Base-by-base conservation (phyloP, 2,797 vertebrate genomes). In the Siniperca scherzeri region DNA sequence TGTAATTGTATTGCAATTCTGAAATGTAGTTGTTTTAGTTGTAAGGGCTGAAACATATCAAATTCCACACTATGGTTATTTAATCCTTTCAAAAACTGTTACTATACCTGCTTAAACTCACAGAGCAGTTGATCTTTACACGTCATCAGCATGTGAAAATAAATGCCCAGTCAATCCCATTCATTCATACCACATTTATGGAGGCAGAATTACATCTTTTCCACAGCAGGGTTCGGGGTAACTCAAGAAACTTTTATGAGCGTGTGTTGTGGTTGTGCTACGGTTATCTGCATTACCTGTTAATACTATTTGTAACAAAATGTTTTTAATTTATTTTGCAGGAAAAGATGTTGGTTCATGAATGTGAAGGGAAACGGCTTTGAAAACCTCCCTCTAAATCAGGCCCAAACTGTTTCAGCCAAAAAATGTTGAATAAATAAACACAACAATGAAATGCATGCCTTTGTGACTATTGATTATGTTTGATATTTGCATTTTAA, bases 301-400 rank as follows among this genome's bases (percentile, higher is more conserved):
- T 16, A 21, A 22, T 50, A 4, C 33, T n/a, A 21, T 2, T 79
- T 78, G 9, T 61, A 50, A 70, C 21, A 52, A 6, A 38, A 80
- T 44, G 5, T 44, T 80, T 0, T 33, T 0, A 2, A 19, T 70
- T 74, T 80, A 22, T 61, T 14, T 77, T 69, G 25, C 79, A 86
- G 82, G 1, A 40, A 14, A 42, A 10, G 2, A 46, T n/a, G 5
- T 4, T 11, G 0, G 1, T 12, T 1, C 6, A 19, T 21, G 46
- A 69, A 19, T 2, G 5, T 27, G 19, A 62, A 25, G 25, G 16
- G 59, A 30, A 40, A 44, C 25, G 3, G 17, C 46, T 61, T 64
- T 59, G 1, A 61, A 71, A 50, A 53, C 1, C 2, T 36, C 36
- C 22, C 6, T 52, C 16, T 13, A 17, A 33, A 70, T 68, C 3